Evolutionary conservation across 2,888 invertebrate species (phyloP), one percentile per base, ranked within the genome.

Genomic region (Acleris sparsana): DNA sequence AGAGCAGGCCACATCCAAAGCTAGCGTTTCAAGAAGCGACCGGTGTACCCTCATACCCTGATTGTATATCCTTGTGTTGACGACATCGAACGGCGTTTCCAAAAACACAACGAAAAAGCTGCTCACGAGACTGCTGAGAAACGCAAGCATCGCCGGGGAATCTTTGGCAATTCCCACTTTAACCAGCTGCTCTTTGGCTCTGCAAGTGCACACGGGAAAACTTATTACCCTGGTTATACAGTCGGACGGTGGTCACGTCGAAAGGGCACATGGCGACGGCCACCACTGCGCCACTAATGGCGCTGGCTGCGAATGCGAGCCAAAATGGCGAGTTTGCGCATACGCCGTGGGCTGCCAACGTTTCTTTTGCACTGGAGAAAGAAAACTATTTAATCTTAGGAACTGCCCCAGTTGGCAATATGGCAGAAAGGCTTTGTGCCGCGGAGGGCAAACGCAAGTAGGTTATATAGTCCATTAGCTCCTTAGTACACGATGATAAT

Each of bases 61-160:
- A 85, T 98, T 98, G 82, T 96, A 97, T 72, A 98, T 93, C 71
- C 98, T 93, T 0, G 97, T 97, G 69, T 97, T 95, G 67, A 97
- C 94, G 9, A 97, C 95, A 87, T 98, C 98, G 82, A 98, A 95
- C 0, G 98, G 98, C 1, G 97, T 96, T 95, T 97, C 97, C 71
- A 95, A 93, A 52, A 95, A 76, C 16, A 96, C 95, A 69, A 97
- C 95, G 33, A 95, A 94, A 65, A 96, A 89, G 43, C 97, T 97
- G 75, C 97, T 95, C 7, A 96, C 89, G 83, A 97, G 92, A 78
- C 97, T 96, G 16, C 96, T 95, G 5, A 94, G 79, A 77, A 97
- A 95, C 0, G 97, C 95, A 71, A 95, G 94, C 59, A 94, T 76
- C 71, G 94, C 89, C 16, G 96, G 95, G 48, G 94, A 93, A 60